Percentiles rank a stretch among this genome's conserved stretches.
Conservation (phyloP, 2,113 vertebrate genomes). For the Tamias sibiricus region DNA sequence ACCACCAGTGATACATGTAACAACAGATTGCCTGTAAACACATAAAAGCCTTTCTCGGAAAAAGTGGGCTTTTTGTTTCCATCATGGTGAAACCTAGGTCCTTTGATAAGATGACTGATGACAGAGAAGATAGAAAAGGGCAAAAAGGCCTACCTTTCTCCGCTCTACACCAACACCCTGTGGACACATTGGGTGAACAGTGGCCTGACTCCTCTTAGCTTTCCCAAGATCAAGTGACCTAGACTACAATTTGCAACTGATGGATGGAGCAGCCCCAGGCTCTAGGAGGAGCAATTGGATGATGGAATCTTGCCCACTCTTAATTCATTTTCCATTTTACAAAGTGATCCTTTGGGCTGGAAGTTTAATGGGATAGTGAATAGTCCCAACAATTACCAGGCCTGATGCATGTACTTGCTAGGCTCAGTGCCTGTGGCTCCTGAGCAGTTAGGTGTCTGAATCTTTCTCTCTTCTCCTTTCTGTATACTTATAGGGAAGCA, state of each 20-base stretch:
- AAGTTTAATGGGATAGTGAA: neutral
- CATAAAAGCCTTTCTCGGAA: conserved; percentile 50
- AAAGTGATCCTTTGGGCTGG: neutral
- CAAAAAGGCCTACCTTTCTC: neutral
- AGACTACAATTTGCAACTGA: conserved; percentile 29
- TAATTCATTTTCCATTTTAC: conserved; percentile 36
- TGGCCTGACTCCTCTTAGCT: conserved; percentile 19
- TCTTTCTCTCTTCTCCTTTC: neutral
- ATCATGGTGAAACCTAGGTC: conserved; percentile 26
- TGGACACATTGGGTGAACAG: neutral
- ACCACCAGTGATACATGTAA: neutral
- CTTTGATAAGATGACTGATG: conserved; percentile 45
- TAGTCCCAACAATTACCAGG: neutral
- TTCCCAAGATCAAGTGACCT: conserved; percentile 54
- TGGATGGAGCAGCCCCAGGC: neutral
- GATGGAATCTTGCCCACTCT: neutral
- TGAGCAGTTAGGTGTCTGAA: conserved; percentile 6
- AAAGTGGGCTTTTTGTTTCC: conserved; percentile 58
- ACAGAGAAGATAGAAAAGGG: conserved; percentile 12
- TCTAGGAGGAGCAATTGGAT: conserved; percentile 26
- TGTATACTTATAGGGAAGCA: neutral
- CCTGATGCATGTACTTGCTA: neutral
- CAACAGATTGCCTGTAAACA: conserved; percentile 52
- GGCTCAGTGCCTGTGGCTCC: neutral
- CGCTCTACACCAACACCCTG: neutral